These are phyloP conservation scores for Marmota flaviventris DNA, from an alignment of 2,113 vertebrate genomes.

Conservation along the genomic window DNA sequence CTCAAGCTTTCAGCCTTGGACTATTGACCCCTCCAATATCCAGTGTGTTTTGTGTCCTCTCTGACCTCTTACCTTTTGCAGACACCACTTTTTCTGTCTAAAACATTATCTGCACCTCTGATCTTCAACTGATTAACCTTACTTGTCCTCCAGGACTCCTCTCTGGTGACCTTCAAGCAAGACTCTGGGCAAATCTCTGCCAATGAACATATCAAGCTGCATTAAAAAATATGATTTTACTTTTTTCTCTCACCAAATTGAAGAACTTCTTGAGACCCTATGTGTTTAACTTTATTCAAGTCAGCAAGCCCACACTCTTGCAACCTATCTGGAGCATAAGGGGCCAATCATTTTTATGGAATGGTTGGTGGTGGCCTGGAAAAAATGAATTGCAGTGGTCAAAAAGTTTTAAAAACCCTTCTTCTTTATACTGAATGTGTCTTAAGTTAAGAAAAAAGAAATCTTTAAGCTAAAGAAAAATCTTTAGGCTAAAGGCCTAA, in stretches of 20 bases:
- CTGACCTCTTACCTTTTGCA: neutral
- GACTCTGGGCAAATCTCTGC: neutral
- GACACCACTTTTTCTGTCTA: neutral
- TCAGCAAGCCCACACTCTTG: neutral
- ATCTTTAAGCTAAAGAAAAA: neutral
- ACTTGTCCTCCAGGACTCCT: neutral
- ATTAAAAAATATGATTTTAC: neutral
- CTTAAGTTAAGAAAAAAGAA: constrained; percentile 31
- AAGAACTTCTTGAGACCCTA: neutral
- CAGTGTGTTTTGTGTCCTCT: neutral
- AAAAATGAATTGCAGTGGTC: neutral
- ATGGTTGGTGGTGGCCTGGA: neutral
- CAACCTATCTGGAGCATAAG: neutral
- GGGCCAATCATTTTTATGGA: neutral
- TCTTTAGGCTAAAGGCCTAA: neutral
- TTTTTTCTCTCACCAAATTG: neutral
- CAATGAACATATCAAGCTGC: neutral
- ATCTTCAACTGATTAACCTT: constrained; percentile 37
- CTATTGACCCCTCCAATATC: neutral
- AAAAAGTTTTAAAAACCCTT: neutral
- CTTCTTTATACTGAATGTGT: neutral
- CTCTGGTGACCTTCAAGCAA: neutral
- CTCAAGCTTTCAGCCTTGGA: neutral
- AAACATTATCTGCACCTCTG: constrained; percentile 24
- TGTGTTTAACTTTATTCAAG: neutral